phyloP scores from a whole-genome alignment of 2,113 vertebrate genomes.

The Chaetura pelagica region DNA sequence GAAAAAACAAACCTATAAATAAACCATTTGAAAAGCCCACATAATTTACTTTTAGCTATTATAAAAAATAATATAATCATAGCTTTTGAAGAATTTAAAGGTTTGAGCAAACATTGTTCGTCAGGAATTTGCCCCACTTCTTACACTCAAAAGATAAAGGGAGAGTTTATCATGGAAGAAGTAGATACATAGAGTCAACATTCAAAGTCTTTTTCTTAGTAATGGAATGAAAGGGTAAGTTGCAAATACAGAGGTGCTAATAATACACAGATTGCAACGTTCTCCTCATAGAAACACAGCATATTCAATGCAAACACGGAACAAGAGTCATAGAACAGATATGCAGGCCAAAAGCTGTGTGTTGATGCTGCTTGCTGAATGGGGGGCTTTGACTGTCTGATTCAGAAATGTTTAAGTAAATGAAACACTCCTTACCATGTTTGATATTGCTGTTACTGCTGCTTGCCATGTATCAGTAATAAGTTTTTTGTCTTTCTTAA shows the following conservation, averaged over 20 bases:
- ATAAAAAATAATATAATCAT: not conserved
- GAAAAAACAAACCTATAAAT: not conserved
- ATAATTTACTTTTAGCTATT: not conserved
- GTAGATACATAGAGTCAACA: not conserved
- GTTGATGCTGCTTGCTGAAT: not conserved
- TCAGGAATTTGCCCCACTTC: not conserved
- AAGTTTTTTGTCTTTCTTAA: constrained; percentile 70
- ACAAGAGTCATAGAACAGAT: not conserved
- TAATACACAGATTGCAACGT: not conserved
- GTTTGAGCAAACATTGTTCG: not conserved
- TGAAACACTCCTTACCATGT: constrained; percentile 77
- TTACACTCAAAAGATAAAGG: not conserved
- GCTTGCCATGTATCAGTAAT: constrained; percentile 76
- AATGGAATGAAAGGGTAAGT: not conserved
- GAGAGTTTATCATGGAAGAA: not conserved
- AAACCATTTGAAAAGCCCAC: not conserved
- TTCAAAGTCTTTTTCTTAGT: not conserved
- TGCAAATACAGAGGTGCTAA: not conserved
- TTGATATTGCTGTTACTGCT: constrained; percentile 73
- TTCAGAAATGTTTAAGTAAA: not conserved
- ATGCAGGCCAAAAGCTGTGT: not conserved
- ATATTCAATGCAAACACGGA: not conserved
- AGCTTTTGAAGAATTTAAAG: not conserved
- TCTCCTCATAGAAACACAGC: not conserved
- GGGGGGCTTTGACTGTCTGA: not conserved